Evolutionary conservation across 2,113 vertebrate species (phyloP), one percentile per base, ranked within the genome.

Genomic region (Alethe castanea): DNA sequence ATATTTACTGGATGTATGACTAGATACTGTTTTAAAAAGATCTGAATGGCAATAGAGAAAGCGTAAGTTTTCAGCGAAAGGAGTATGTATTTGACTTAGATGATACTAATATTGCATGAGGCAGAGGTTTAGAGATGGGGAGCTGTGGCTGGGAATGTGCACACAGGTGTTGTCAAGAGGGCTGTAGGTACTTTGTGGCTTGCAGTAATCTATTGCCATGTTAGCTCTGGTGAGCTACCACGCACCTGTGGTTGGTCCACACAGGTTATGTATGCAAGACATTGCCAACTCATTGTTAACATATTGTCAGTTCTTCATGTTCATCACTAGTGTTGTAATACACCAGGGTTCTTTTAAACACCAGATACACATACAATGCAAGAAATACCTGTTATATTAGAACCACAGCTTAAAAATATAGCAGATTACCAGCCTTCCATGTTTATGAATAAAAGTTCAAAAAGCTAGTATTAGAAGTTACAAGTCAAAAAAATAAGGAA

Each of bases 201-300:
- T 0, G 0, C 1, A 0, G 36, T 61, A 81, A 50, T 6, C 5
- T 61, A 4, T 29, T 38, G 8, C 35, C 52, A 2, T 16, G 4
- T 48, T 14, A 66, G 8, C 5, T 57, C 36, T 57, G 16, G 3
- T 65, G n/a, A 53, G 19, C 47, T n/a, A 25, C 28, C 5, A 12
- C 2, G 3, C 12, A 2, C 7, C 33, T n/a, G 4, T 26, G 33
- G 10, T 6, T 81, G 69, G 14, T 35, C 40, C 14, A 56, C 11
- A 3, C 24, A 47, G 31, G 11, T n/a, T 56, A 29, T 19, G 10
- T 2, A 24, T 3, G 25, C 13, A 12, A 13, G 38, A 9, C 5
- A 29, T 13, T 26, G 10, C 19, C 29, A 91, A 5, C 24, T 35
- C 28, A 6, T 28, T 35, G 7, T 33, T 45, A 50, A 16, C 4